phyloP scores from a whole-genome alignment of 2,888 invertebrate species.

The Lacanobia wlatinum region DNA sequence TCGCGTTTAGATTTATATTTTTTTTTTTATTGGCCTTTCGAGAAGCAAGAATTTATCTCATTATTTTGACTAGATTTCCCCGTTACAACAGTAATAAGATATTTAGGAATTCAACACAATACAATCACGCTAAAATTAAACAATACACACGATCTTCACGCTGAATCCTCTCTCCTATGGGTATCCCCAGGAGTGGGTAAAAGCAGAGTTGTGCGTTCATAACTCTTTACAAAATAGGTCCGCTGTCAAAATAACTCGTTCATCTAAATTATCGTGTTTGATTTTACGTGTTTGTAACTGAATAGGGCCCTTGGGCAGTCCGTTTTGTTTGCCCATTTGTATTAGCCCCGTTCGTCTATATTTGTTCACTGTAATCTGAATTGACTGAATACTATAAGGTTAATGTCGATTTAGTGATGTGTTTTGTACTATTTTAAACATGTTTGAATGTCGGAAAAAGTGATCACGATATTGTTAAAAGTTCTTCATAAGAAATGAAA shows the following conservation, averaged over 20 bases:
- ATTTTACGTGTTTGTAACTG: slow-evolving; percentile 66
- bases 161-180: slow-evolving; percentile 28
- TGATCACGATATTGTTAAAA: no score
- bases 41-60: no score
- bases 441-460: not conserved
- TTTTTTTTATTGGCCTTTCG: no score
- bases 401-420: not conserved
- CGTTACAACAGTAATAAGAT: not conserved
- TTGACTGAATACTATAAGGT: slow-evolving; percentile 19
- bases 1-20: not conserved
- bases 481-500: not conserved
- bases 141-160: slow-evolving; percentile 33
- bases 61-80: not conserved
- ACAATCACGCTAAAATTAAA: slow-evolving; percentile 4
- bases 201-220: slow-evolving; percentile 54
- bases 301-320: slow-evolving; percentile 66
- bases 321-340: slow-evolving; percentile 62
- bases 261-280: slow-evolving; percentile 69
- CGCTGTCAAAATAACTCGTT: slow-evolving; percentile 66
- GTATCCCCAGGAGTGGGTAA: slow-evolving; percentile 23
- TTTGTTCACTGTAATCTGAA: slow-evolving; percentile 43
- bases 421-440: not conserved
- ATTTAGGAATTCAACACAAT: not conserved
- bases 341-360: slow-evolving; percentile 33
- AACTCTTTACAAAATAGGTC: slow-evolving; percentile 61